Evolutionary conservation across 2,797 vertebrate species (phyloP).

Genomic region (Halcyon smyrnensis): DNA sequence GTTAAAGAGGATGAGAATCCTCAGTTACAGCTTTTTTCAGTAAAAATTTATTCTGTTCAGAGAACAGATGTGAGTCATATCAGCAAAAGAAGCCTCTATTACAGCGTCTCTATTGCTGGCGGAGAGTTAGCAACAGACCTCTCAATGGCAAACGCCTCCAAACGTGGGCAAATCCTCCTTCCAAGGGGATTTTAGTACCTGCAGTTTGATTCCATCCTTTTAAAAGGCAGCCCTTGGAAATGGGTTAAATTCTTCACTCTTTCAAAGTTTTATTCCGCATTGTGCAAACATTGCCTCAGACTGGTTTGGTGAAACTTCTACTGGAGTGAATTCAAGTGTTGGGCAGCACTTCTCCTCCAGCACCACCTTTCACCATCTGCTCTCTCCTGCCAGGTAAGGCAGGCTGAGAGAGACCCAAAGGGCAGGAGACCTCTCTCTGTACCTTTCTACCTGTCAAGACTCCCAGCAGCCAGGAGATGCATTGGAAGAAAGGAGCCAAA

Average conservation of each 20-base stretch:
- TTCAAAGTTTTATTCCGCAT: not conserved
- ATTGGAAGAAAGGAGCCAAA: not conserved
- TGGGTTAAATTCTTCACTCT: not conserved
- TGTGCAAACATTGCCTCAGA: accelerated
- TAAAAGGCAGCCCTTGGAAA: not conserved
- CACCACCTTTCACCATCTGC: not conserved
- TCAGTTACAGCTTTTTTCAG: not conserved
- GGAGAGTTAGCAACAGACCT: not conserved
- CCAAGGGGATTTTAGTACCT: not conserved
- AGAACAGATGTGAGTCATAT: not conserved
- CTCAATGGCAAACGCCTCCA: not conserved
- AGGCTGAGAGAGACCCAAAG: not conserved
- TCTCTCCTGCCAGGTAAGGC: not conserved
- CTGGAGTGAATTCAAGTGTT: not conserved
- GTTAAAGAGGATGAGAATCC: not conserved
- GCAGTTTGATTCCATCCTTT: not conserved
- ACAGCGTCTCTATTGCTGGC: not conserved
- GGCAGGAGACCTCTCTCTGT: not conserved
- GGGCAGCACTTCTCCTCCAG: not conserved
- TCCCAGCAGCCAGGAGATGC: not conserved
- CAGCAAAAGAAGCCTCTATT: not conserved
- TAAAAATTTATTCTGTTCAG: not conserved
- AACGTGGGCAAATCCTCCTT: not conserved
- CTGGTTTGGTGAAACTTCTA: not conserved
- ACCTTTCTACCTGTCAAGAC: not conserved